Conservation (phyloP, 1,140 invertebrate genomes). For the Caenorhabditis tropicalis region DNA sequence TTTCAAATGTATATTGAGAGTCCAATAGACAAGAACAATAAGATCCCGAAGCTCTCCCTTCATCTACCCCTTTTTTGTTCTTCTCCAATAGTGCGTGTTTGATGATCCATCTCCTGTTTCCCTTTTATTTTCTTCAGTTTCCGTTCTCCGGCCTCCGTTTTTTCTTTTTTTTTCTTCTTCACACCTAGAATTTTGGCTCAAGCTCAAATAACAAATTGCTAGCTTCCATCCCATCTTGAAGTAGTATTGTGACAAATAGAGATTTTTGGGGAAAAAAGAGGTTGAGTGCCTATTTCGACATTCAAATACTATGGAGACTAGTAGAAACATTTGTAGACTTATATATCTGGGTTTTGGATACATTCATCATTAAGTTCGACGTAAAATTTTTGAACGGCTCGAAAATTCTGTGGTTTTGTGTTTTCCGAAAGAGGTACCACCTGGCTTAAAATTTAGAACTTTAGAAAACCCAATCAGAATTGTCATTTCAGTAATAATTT, state of each 20-base stretch:
- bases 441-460: no score
- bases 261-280: neutral
- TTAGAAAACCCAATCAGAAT: no score
- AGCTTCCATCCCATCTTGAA: constrained; percentile 9
- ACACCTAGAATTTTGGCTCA: constrained; percentile 3
- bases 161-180: neutral
- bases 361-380: no score
- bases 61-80: constrained; percentile 20
- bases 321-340: neutral
- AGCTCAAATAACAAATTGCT: constrained; percentile 26
- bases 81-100: constrained; percentile 27
- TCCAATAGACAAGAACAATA: neutral
- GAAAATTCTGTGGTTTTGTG: no score
- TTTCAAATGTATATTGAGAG: neutral
- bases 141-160: neutral
- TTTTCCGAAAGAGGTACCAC: no score
- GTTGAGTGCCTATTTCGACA: neutral
- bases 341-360: no score
- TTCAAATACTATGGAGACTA: neutral
- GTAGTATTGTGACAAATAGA: neutral
- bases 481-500: no score
- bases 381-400: no score
- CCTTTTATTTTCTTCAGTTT: neutral
- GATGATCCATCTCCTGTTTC: constrained; percentile 40
- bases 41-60: neutral